A percentile compares a stretch with the other conserved stretches of the same genome.
Evolutionary conservation across 2,113 vertebrate species (phyloP).

Genomic region (Peromyscus maniculatus): DNA sequence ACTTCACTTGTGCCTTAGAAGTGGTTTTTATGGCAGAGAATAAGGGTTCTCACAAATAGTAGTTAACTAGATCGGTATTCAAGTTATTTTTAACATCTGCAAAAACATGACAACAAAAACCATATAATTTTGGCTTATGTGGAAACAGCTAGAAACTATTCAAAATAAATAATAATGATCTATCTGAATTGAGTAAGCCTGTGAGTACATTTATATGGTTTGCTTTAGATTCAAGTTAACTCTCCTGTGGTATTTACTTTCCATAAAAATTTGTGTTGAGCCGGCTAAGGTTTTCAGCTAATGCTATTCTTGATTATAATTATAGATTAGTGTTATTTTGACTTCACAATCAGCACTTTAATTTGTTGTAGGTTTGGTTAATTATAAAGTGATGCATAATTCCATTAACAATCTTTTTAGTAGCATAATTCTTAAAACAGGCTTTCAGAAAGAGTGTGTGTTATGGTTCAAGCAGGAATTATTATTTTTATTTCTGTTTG

Average conservation of each 20-base stretch:
- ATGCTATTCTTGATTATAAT: slow-evolving; percentile 79
- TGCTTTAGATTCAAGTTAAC: slow-evolving; percentile 54
- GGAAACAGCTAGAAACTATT: not conserved
- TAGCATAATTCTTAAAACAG: slow-evolving; percentile 48
- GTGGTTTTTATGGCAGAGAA: not conserved
- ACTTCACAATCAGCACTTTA: slow-evolving; percentile 77
- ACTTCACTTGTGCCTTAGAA: not conserved
- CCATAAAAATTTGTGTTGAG: slow-evolving; percentile 43
- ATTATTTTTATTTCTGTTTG: slow-evolving; percentile 47
- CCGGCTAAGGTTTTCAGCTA: slow-evolving; percentile 68
- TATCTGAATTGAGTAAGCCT: not conserved
- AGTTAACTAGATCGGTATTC: not conserved
- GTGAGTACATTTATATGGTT: not conserved
- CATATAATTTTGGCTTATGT: not conserved
- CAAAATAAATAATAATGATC: not conserved
- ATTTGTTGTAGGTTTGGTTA: slow-evolving; percentile 80
- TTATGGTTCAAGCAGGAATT: slow-evolving; percentile 58
- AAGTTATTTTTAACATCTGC: not conserved
- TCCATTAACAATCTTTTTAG: slow-evolving; percentile 69
- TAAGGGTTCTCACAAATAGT: not conserved
- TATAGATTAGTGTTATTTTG: slow-evolving; percentile 79
- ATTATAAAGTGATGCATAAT: slow-evolving; percentile 78
- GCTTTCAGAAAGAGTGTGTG: not conserved
- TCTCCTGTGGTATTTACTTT: slow-evolving; percentile 6
- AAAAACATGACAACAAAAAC: not conserved